These are phyloP conservation scores for Scaptomyza pallida DNA, from an alignment of 1,140 invertebrate species.

Conservation along the genomic window DNA sequence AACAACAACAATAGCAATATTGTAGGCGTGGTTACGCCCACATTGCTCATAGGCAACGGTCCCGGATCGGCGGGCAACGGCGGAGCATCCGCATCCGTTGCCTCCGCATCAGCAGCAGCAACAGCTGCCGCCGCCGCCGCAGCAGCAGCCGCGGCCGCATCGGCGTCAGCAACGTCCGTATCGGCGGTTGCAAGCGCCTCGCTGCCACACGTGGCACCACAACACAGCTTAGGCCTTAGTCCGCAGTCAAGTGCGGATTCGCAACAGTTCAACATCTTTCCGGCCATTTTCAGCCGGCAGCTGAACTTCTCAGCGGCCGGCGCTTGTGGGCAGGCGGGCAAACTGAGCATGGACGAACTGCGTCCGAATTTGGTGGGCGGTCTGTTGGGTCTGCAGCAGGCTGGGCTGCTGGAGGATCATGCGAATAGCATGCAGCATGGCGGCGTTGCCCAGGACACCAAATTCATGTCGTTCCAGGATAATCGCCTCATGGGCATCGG, in stretches of 20 bases:
- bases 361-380: constrained; percentile 91
- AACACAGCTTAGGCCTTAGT: constrained; percentile 86
- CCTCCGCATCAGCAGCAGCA: constrained; percentile 30
- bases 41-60: constrained; percentile 69
- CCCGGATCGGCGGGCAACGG: constrained; percentile 78
- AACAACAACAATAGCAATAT: constrained; percentile 49
- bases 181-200: constrained; percentile 79
- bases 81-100: constrained; percentile 80
- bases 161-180: constrained; percentile 41
- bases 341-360: constrained; percentile 90
- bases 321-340: constrained; percentile 86
- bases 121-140: constrained; percentile 75
- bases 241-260: constrained; percentile 86
- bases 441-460: constrained; percentile 78
- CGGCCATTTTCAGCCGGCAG: constrained; percentile 93
- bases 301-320: constrained; percentile 90
- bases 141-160: constrained; percentile 43
- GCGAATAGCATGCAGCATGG: constrained; percentile 83
- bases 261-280: constrained; percentile 95
- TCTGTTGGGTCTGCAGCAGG: constrained; percentile 88
- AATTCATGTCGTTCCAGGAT: constrained; percentile 85
- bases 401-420: constrained; percentile 90
- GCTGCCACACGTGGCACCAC: constrained; percentile 68
- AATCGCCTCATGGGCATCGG: constrained; percentile 84
- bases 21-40: constrained; percentile 50